These are phyloP conservation scores for Echinarachnius parma DNA, from an alignment of 53 echinoderm and acorn worm genomes.

Conservation along the genomic window DNA sequence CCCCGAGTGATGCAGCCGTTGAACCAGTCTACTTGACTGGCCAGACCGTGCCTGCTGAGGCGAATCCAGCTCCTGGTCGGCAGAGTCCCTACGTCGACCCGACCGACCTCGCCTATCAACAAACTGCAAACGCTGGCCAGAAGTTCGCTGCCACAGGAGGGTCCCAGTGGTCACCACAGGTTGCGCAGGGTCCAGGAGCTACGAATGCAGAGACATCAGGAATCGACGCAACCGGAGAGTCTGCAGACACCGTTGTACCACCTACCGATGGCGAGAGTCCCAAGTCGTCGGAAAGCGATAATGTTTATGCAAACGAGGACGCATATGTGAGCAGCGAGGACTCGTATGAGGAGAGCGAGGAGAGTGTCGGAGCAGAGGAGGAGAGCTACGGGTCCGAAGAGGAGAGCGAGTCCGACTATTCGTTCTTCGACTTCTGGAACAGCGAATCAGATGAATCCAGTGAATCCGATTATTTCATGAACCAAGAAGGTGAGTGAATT, in stretches of 20 bases:
- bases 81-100: background rate
- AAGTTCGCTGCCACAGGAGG: too few species aligned
- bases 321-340: background rate
- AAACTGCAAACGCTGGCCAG: too few species aligned
- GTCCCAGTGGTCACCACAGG: too few species aligned
- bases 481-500: too few species aligned
- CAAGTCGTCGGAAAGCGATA: background rate
- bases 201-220: background rate
- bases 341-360: background rate
- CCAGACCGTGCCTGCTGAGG: background rate
- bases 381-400: background rate
- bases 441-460: too few species aligned
- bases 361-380: background rate
- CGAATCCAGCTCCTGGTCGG: background rate
- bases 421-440: background rate
- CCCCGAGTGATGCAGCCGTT: background rate
- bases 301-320: background rate
- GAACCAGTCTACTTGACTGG: conserved; percentile 2
- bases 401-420: background rate
- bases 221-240: background rate
- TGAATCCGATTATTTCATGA: too few species aligned
- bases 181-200: too few species aligned
- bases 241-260: background rate
- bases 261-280: background rate
- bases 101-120: too few species aligned